Conservation (phyloP, 1,140 invertebrate genomes). For the Meloidogyne exigua region DNA sequence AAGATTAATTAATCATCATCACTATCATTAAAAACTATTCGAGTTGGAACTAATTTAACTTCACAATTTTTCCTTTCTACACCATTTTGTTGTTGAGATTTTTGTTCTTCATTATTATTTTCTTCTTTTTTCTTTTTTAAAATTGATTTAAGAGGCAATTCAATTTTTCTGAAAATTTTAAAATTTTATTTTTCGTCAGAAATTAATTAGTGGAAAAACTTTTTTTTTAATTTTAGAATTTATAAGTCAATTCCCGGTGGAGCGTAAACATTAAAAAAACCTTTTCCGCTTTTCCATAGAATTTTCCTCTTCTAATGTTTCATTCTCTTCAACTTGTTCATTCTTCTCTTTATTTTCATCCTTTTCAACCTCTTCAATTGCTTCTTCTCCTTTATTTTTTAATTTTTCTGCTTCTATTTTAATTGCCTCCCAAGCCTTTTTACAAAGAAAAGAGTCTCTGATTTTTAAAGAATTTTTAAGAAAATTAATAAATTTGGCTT, state of each 20-base stretch:
- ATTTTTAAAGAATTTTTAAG: slow-evolving; percentile 64
- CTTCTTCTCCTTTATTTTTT: slow-evolving; percentile 17
- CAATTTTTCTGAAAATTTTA: neutral
- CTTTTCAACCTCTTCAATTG: slow-evolving; percentile 5
- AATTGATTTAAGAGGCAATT: neutral
- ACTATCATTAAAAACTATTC: slow-evolving; percentile 1
- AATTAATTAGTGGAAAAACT: no score
- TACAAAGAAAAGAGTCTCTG: slow-evolving; percentile 43
- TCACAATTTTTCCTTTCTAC: neutral
- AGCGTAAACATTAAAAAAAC: neutral
- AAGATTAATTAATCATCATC: neutral
- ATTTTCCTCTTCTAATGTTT: neutral
- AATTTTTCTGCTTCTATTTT: slow-evolving; percentile 40
- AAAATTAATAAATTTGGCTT: slow-evolving; percentile 77
- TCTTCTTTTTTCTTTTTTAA: slow-evolving; percentile 3
- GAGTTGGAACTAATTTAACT: neutral
- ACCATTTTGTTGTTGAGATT: neutral
- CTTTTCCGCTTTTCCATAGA: neutral
- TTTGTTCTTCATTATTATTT: neutral
- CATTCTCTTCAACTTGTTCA: neutral
- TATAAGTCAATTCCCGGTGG: no score
- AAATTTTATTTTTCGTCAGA: no score
- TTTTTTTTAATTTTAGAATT: no score
- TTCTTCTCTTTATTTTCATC: neutral
- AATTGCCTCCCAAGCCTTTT: slow-evolving; percentile 50